These are phyloP conservation scores for Drosophila baimaii DNA, from an alignment of 1,140 invertebrate genomes.

Conservation along the genomic window DNA sequence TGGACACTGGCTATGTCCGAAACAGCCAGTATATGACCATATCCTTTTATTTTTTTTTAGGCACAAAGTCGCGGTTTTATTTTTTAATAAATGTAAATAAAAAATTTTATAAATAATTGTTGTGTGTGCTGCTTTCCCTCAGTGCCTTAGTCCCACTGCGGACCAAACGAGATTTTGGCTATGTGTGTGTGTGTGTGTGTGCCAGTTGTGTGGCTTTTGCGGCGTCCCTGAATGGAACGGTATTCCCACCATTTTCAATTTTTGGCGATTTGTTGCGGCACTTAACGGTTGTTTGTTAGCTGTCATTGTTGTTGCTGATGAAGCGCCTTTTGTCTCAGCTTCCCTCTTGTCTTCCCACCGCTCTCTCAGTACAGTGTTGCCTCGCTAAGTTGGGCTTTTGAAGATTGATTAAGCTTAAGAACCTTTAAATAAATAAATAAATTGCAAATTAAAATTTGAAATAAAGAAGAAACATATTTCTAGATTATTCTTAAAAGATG, in stretches of 20 bases:
- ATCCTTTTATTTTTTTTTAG: too few species aligned
- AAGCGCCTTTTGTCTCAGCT: constrained; percentile 67
- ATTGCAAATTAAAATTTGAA: not conserved
- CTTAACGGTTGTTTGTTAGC: constrained; percentile 82
- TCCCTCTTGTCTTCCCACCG: constrained; percentile 2
- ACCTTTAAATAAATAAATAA: too few species aligned
- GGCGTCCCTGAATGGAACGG: constrained; percentile 30
- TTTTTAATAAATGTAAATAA: too few species aligned
- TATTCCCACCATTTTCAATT: constrained; percentile 82
- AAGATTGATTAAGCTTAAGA: not conserved
- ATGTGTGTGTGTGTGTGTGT: constrained; percentile 31
- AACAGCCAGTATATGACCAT: too few species aligned
- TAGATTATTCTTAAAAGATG: not conserved
- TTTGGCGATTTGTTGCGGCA: constrained; percentile 83
- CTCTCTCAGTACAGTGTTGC: constrained; percentile 2
- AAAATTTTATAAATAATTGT: too few species aligned
- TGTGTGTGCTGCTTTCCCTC: not conserved
- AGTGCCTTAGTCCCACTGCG: constrained; percentile 13
- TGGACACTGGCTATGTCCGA: too few species aligned
- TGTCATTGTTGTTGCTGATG: constrained; percentile 80
- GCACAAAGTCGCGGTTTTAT: too few species aligned
- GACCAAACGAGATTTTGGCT: constrained; percentile 64
- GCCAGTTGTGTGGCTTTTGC: constrained; percentile 38
- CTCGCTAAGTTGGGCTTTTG: not conserved
- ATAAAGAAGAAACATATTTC: not conserved